A percentile compares a stretch with the other conserved stretches of the same genome.
Conservation (phyloP, 2,113 vertebrate species). For the Pelecanoides urinatrix region DNA sequence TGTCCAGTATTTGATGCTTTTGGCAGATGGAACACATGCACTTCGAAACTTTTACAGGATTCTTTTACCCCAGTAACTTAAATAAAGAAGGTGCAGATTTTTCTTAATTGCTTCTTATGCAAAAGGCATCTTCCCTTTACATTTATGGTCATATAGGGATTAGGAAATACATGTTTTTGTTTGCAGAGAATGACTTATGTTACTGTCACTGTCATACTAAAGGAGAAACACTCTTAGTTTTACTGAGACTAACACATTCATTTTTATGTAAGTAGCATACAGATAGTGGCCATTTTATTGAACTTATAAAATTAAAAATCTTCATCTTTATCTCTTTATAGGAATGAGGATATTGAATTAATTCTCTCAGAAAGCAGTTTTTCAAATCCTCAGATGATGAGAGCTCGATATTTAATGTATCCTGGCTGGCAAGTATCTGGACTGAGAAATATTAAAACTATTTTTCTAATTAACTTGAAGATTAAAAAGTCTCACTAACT, state of each 20-base stretch:
- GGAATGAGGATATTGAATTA: constrained; percentile 89
- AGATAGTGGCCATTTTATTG: background rate
- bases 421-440: constrained; percentile 90
- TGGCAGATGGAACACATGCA: background rate
- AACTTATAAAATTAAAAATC: background rate
- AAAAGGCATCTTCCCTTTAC: background rate
- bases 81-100: background rate
- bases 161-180: background rate
- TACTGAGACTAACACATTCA: background rate
- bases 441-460: constrained; percentile 31
- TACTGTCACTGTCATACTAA: background rate
- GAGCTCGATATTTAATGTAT: constrained; percentile 89
- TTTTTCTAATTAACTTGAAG: constrained; percentile 41
- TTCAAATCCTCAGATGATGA: constrained; percentile 85
- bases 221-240: background rate
- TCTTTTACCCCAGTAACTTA: too few species aligned
- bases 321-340: constrained; percentile 64
- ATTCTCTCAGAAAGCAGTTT: constrained; percentile 92
- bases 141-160: background rate
- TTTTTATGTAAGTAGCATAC: background rate
- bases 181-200: background rate
- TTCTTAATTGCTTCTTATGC: background rate
- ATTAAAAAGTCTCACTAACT: constrained; percentile 8
- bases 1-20: background rate
- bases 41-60: background rate